Evolutionary conservation across 2,797 vertebrate species (phyloP).

Genomic region (Corythornis leucogaster): DNA sequence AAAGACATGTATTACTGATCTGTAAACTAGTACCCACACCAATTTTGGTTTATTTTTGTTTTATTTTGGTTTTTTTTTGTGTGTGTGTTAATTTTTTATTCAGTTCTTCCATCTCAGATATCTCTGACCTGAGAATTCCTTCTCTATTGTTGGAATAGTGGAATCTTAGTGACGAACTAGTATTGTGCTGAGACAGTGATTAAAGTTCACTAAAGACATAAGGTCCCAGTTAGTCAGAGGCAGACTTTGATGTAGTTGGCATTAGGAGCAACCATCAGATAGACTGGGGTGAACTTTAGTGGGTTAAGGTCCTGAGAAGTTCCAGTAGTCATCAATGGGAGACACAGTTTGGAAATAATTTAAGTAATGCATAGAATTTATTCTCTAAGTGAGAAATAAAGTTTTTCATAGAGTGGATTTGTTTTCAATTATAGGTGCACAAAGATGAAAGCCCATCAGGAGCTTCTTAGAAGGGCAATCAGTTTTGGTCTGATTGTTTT

Average conservation of each 20-base stretch:
- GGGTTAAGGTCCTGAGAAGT: background rate
- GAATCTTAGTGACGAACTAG: background rate
- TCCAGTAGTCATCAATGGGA: background rate
- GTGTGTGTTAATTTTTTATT: background rate
- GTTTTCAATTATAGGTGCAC: background rate
- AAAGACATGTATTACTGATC: background rate
- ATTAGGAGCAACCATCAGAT: background rate
- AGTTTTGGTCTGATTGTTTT: background rate
- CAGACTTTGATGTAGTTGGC: background rate
- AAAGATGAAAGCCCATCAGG: background rate
- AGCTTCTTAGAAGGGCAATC: background rate
- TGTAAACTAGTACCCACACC: background rate
- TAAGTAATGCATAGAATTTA: fast-evolving
- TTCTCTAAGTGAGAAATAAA: background rate
- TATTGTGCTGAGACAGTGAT: background rate
- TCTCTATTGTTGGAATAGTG: background rate
- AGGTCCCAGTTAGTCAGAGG: background rate
- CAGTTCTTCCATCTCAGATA: background rate
- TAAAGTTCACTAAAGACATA: background rate
- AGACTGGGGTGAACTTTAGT: background rate
- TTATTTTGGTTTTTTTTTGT: background rate
- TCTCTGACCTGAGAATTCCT: background rate
- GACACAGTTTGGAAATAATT: background rate
- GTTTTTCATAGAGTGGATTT: background rate
- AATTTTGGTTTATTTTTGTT: background rate